Evolutionary conservation across 2,888 invertebrate genomes (phyloP), one percentile per base, ranked within the genome.

Genomic region (Horisme vitalbata): DNA sequence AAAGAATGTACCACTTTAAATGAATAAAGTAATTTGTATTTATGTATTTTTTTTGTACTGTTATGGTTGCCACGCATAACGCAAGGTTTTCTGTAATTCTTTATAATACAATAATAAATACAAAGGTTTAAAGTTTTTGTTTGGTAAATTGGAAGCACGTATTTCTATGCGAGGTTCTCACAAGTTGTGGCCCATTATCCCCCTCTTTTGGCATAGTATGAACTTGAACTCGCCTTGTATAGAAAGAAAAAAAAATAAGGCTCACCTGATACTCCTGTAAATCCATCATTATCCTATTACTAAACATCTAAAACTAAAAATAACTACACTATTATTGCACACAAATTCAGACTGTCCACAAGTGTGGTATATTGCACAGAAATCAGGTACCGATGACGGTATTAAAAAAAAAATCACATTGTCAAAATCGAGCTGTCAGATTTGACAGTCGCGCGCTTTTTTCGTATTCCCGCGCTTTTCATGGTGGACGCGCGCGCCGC

Each of bases 251-350:
- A 34, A 37, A 24, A 52, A 26, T 15, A 35, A 39, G 44, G 55
- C 82, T 80, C 61, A 89, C 88, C 84, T 88, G 88, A 61, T 88
- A 89, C 56, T 89, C 88, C 38, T 76, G 82, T 49, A 86, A 75
- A 81, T 89, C 88, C 88, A 89, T 83, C 61, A 74, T 74, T 56
- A 66, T 58, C 47, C 46, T 65, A 64, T 65, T 57, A 57, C 48
- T 38, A 61, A 68, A 66, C 69, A 59, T 61, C 35, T 55, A 46
- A 52, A 20, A 52, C 61, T 59, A 64, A 63, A 52, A 52, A 48
- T 56, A 59, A 55, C 57, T 59, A 61, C 45, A 61, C 65, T 66
- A 61, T 68, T 82, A 83, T 88, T 88, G 88, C 88, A 89, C 88
- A 59, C 49, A 55, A n/a, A 65, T 44, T 81, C 80, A 80, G 86